Conservation (phyloP, 2,113 vertebrate genomes). For the Phalacrocorax pelagicus region DNA sequence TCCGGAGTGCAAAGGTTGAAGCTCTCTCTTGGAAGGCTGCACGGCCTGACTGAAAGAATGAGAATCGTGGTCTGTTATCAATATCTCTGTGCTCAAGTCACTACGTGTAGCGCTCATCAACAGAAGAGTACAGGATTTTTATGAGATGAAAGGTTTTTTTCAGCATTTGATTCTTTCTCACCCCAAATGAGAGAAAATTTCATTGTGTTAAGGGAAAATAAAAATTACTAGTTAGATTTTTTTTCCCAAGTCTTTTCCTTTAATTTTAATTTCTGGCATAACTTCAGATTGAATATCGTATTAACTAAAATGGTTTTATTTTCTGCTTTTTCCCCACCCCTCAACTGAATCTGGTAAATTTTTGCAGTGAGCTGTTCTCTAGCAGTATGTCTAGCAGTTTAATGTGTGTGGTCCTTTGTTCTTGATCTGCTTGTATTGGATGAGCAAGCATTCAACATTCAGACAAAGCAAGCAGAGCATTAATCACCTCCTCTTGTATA, state of each 20-base stretch:
- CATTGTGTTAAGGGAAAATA: not conserved
- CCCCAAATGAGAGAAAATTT: not conserved
- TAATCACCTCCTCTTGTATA: not conserved
- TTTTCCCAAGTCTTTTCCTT: not conserved
- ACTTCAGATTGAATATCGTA: not conserved
- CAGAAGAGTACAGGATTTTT: not conserved
- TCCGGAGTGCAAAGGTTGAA: not conserved
- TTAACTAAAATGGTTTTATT: not conserved
- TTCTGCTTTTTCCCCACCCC: not conserved
- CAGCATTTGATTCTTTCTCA: not conserved
- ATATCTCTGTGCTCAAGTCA: not conserved
- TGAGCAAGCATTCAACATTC: not conserved
- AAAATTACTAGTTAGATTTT: not conserved
- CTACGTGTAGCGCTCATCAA: not conserved
- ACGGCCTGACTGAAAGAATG: fast-evolving
- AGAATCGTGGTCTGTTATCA: not conserved
- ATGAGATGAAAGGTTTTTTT: not conserved
- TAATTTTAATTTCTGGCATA: not conserved
- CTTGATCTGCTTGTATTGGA: not conserved
- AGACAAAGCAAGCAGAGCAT: not conserved
- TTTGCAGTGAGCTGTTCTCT: not conserved
- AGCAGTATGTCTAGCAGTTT: not conserved
- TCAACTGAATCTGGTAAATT: not conserved
- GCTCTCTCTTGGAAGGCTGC: not conserved
- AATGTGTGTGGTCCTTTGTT: not conserved